A percentile compares a stretch with the other conserved stretches of the same genome.
Evolutionary conservation across 2,888 invertebrate genomes (phyloP).

Genomic region (Tillus elongatus): DNA sequence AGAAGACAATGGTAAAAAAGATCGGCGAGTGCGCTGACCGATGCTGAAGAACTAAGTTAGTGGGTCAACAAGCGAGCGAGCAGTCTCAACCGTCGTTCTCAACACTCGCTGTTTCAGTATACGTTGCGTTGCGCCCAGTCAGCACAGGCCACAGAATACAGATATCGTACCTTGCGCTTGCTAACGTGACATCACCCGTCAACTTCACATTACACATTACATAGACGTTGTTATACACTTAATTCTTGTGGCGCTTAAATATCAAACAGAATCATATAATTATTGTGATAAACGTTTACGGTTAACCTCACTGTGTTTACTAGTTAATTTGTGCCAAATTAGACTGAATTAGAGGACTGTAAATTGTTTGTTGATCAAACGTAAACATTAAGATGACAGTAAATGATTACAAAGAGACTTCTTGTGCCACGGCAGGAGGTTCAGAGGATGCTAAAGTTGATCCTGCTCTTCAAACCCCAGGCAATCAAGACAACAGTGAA

Average conservation of each 20-base stretch:
- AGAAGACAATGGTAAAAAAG: too few relatives aligned
- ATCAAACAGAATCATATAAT: too few relatives aligned
- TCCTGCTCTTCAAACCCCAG: constrained; percentile 34
- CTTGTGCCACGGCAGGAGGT: constrained; percentile 41
- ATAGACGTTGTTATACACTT: too few relatives aligned
- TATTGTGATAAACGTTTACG: too few relatives aligned
- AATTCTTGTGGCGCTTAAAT: too few relatives aligned
- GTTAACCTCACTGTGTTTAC: too few relatives aligned
- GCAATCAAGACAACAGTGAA: constrained; percentile 39
- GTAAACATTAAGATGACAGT: constrained; percentile 42
- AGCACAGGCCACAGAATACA: too few relatives aligned
- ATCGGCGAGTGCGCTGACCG: constrained; percentile 43
- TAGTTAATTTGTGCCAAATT: background rate
- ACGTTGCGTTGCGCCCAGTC: constrained; percentile 21
- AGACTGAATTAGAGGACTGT: constrained; percentile 1
- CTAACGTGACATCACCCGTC: too few relatives aligned
- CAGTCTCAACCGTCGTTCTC: too few relatives aligned
- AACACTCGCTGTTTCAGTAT: constrained; percentile 23
- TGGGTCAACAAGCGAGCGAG: constrained; percentile 35
- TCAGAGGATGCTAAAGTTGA: constrained; percentile 22
- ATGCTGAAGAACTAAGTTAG: constrained; percentile 42
- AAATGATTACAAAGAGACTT: constrained; percentile 48
- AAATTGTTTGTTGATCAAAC: too few relatives aligned
- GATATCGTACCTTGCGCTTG: too few relatives aligned
- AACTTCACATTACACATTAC: too few relatives aligned